phyloP scores from a whole-genome alignment of 2,888 invertebrate species.

The Scaptomyza polygonia region DNA sequence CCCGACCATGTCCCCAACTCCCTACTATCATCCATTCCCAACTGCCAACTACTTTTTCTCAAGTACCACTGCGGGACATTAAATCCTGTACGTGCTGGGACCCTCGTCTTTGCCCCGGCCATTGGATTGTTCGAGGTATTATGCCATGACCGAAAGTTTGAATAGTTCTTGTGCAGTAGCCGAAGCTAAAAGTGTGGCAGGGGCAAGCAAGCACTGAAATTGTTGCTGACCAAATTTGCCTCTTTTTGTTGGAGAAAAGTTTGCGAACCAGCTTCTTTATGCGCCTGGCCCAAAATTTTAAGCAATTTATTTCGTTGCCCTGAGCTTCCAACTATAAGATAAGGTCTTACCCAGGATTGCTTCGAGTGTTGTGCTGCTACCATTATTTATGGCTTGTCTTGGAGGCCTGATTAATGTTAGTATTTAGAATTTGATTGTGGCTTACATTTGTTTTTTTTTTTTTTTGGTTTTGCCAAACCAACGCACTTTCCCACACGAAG shows the following conservation, averaged over 20 bases:
- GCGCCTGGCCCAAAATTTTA: slow-evolving; percentile 55
- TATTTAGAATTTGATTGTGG: slow-evolving; percentile 41
- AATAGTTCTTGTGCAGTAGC: slow-evolving; percentile 70
- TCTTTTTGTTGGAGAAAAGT: slow-evolving; percentile 60
- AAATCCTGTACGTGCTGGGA: slow-evolving; percentile 72
- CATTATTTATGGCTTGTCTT: slow-evolving; percentile 62
- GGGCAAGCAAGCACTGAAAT: slow-evolving; percentile 39
- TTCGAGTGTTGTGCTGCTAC: slow-evolving; percentile 37
- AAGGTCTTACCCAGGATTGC: slow-evolving; percentile 54
- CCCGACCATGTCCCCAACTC: not conserved
- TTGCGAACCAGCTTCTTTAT: slow-evolving; percentile 48
- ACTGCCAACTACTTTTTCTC: slow-evolving; percentile 76
- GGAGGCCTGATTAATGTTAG: slow-evolving; percentile 52
- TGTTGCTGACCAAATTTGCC: slow-evolving; percentile 61
- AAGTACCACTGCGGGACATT: slow-evolving; percentile 79
- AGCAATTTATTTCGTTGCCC: slow-evolving; percentile 63
- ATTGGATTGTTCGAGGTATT: slow-evolving; percentile 73
- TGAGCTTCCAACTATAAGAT: slow-evolving; percentile 54
- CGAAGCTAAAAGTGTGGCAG: not conserved
- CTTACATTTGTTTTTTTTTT: too few species aligned
- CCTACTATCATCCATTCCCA: slow-evolving; percentile 31
- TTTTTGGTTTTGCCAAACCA: slow-evolving; percentile 19
- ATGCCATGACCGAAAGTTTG: slow-evolving; percentile 77
- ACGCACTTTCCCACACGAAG: slow-evolving; percentile 51
- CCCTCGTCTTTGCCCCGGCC: slow-evolving; percentile 46